These are phyloP conservation scores for Ondatra zibethicus DNA, from an alignment of 2,113 vertebrate species.

Conservation along the genomic window DNA sequence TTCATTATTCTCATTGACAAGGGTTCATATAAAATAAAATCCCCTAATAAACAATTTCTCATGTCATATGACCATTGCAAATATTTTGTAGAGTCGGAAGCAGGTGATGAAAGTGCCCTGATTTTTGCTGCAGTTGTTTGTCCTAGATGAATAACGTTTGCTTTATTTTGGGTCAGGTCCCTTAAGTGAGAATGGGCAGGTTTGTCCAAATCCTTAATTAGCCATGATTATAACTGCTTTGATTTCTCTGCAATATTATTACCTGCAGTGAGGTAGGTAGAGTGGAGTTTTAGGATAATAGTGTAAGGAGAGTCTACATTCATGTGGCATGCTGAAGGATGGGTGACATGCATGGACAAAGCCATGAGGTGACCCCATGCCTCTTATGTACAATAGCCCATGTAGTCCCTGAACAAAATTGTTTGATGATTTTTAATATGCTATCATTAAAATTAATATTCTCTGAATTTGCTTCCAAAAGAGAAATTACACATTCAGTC, in stretches of 20 bases:
- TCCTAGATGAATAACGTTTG: not conserved
- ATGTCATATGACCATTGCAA: not conserved
- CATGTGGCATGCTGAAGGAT: not conserved
- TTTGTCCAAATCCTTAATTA: not conserved
- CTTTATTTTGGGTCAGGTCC: not conserved
- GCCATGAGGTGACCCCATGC: not conserved
- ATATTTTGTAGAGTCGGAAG: not conserved
- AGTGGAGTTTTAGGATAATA: not conserved
- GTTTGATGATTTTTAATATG: not conserved
- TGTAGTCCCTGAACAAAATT: not conserved
- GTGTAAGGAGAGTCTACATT: not conserved
- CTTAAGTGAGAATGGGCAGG: not conserved
- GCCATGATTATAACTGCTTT: not conserved
- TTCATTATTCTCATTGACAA: not conserved
- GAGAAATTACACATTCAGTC: not conserved
- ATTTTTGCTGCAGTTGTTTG: constrained; percentile 1
- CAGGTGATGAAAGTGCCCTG: not conserved
- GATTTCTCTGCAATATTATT: not conserved
- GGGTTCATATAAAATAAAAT: not conserved
- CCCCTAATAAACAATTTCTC: not conserved
- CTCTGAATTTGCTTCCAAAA: not conserved
- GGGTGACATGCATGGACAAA: not conserved
- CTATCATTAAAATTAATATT: not conserved
- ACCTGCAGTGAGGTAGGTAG: not conserved
- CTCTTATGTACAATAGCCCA: fast-evolving